Base-by-base conservation (phyloP, 2,888 invertebrate genomes). In the Lypha dubia region DNA sequence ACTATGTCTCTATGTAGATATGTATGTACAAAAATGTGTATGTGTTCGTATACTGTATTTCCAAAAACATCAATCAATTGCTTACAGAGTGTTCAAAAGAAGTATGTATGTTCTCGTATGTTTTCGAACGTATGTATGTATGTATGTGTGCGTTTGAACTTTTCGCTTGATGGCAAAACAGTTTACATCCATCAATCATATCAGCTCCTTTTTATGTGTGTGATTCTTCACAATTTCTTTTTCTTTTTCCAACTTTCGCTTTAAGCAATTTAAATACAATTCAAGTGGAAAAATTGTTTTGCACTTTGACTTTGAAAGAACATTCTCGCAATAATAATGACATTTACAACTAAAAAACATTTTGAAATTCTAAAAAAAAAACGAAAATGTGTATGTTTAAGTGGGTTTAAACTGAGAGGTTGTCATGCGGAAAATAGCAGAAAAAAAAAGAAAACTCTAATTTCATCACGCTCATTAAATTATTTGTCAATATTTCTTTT, bases 261-360 rank as follows among this genome's bases (percentile, higher is more conserved):
- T 8, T 24, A 38, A 75, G 28, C 53, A 53, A n/a, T 56, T 75
- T 53, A 11, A 58, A 76, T 6, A 22, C 46, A 35, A 63, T 44
- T 75, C 28, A 76, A 65, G 58, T 58, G 58, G 13, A 58, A 35
- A 58, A 75, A 58, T 56, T 58, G 22, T 58, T 76, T 46, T 46
- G n/a, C 35, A 35, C 35, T 65, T 76, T 67, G n/a, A 32, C 32
- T 22, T 35, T 35, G 44, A 49, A 38, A 28, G 11, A 15, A 51
- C 49, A 68, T 20, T 24, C n/a, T 17, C 6, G 24, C 7, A 20
- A 13, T n/a, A 3, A 75, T 1, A n/a, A 2, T 46, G 9, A 35
- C 20, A 35, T n/a, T 73, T 49, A 3, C 28, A 28, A 51, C 8
- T 11, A 6, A 51, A n/a, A 32, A 53, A 56, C 28, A 58, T 32